A percentile compares a stretch with the other conserved stretches of the same genome.
Evolutionary conservation across 1,140 invertebrate species (phyloP).

Genomic region (Artemia franciscana): DNA sequence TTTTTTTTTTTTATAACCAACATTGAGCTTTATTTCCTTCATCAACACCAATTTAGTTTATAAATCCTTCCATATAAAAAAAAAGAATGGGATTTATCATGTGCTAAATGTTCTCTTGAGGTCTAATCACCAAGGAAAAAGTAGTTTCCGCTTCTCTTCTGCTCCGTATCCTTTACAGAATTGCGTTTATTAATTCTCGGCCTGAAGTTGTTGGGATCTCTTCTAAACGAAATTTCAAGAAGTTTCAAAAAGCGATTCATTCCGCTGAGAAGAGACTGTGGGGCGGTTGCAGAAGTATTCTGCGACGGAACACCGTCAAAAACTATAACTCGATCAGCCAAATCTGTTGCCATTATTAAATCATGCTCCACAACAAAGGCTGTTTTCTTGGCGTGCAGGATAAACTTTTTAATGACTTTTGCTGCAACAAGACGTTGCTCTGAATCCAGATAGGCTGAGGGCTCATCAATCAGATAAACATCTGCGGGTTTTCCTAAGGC

Average conservation of each 20-base stretch:
- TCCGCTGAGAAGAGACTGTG: conserved; percentile 60
- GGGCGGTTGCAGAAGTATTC: conserved; percentile 62
- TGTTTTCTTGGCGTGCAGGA: conserved; percentile 96
- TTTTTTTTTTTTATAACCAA: too few species aligned
- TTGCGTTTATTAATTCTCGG: conserved; percentile 92
- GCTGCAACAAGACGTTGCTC: conserved; percentile 98
- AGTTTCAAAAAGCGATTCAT: conserved; percentile 96
- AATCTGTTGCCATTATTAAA: conserved; percentile 99
- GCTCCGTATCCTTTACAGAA: conserved; percentile 93
- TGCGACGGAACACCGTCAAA: conserved; percentile 86
- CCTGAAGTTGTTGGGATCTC: conserved; percentile 95
- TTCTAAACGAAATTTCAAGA: conserved; percentile 90
- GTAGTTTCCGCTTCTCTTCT: conserved; percentile 88
- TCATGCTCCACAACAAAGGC: conserved; percentile 99
- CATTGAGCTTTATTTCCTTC: too few species aligned
- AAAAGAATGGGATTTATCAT: too few species aligned
- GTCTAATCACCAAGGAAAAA: conserved; percentile 89
- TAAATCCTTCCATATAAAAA: too few species aligned
- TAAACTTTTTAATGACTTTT: conserved; percentile 97
- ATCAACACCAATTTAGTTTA: too few species aligned
- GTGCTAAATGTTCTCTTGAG: too few species aligned
- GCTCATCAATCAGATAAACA: conserved; percentile 97
- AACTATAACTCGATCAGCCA: conserved; percentile 94
- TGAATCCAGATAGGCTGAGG: conserved; percentile 95
- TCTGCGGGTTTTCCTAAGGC: conserved; percentile 96